phyloP scores from a whole-genome alignment of 1,140 invertebrate species.

The Drosophila quadrilineata region DNA sequence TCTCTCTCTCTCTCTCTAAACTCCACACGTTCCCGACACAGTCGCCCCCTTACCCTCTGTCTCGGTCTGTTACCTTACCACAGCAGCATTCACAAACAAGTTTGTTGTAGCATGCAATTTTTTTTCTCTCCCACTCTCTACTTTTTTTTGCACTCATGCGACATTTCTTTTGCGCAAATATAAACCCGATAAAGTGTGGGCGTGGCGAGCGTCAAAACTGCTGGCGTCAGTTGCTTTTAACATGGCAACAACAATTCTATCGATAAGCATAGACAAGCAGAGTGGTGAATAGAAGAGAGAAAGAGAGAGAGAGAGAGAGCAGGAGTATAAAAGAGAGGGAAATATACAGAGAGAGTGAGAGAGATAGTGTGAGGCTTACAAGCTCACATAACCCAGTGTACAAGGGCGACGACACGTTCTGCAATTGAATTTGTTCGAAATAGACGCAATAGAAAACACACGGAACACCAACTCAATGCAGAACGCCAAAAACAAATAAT shows the following conservation, averaged over 20 bases:
- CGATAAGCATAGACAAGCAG: conserved; percentile 17
- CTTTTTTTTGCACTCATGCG: conserved; percentile 65
- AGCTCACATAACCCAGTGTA: conserved; percentile 42
- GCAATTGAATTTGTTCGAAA: conserved; percentile 75
- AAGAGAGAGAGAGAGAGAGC: background rate
- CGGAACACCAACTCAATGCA: conserved; percentile 35
- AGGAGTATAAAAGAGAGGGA: background rate
- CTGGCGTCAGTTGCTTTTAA: conserved; percentile 77
- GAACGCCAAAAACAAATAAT: too few relatives aligned
- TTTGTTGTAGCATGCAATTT: conserved; percentile 76
- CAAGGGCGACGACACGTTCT: conserved; percentile 70
- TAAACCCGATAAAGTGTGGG: conserved; percentile 62
- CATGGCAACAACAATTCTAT: conserved; percentile 32
- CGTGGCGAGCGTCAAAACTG: conserved; percentile 50
- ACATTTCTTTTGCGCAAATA: conserved; percentile 72
- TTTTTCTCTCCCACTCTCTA: too few relatives aligned
- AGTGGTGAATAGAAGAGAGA: background rate
- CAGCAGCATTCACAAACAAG: conserved; percentile 56
- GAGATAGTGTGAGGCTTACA: conserved; percentile 27
- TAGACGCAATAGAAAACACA: conserved; percentile 76
- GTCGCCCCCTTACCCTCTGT: too few relatives aligned
- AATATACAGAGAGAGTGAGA: background rate
- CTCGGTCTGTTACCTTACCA: too few relatives aligned
- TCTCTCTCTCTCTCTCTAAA: background rate
- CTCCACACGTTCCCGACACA: too few relatives aligned